A percentile compares a stretch with the other conserved stretches of the same genome.
Evolutionary conservation across 1,140 invertebrate species (phyloP).

Genomic region (Sycophaga agraensis): DNA sequence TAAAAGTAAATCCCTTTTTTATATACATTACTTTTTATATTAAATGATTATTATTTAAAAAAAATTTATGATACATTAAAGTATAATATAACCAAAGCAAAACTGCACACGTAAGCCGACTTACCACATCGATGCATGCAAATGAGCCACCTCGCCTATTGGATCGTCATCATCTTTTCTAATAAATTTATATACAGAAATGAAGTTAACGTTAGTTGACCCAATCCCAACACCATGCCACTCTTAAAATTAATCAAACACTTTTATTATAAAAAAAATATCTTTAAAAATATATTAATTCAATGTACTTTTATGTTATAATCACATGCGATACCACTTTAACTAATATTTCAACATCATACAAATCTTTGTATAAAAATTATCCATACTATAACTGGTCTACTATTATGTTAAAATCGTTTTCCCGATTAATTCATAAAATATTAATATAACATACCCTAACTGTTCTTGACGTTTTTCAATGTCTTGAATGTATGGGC

Average conservation of each 20-base stretch:
- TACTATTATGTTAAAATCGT: too few relatives aligned
- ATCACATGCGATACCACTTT: slow-evolving; percentile 7
- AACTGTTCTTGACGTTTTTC: slow-evolving; percentile 85
- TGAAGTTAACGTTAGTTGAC: slow-evolving; percentile 35
- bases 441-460: slow-evolving; percentile 62
- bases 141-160: slow-evolving; percentile 48
- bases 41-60: too few relatives aligned
- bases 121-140: slow-evolving; percentile 50
- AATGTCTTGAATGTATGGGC: slow-evolving; percentile 85
- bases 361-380: not conserved
- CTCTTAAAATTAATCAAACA: too few relatives aligned
- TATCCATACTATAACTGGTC: too few relatives aligned
- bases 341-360: not conserved
- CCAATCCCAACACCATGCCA: slow-evolving; percentile 36
- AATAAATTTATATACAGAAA: slow-evolving; percentile 40
- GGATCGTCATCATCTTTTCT: slow-evolving; percentile 54
- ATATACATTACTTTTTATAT: too few relatives aligned
- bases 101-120: slow-evolving; percentile 34
- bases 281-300: too few relatives aligned
- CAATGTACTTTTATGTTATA: slow-evolving; percentile 12
- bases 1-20: too few relatives aligned
- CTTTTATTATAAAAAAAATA: too few relatives aligned
- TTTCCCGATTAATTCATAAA: too few relatives aligned
- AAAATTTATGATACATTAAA: too few relatives aligned
- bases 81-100: slow-evolving; percentile 10